A percentile compares a stretch with the other conserved stretches of the same genome.
Conservation (phyloP, 2,113 vertebrate genomes). For the Myodes glareolus region DNA sequence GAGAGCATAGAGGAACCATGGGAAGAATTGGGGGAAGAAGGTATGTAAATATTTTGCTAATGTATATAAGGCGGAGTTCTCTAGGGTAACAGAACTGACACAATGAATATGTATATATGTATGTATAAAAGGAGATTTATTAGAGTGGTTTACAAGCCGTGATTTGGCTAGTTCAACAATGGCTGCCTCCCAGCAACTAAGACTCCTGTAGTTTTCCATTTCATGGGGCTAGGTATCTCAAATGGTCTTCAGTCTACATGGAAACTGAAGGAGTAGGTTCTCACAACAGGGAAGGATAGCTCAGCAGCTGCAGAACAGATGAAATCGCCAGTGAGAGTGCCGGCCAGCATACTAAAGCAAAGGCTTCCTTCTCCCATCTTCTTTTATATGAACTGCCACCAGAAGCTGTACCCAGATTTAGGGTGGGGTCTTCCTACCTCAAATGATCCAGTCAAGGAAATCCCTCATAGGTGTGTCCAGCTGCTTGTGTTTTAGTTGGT, state of each 20-base stretch:
- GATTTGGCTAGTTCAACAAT: background rate
- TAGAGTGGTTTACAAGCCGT: background rate
- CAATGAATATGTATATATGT: background rate
- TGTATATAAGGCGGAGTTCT: background rate
- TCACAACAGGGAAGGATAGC: background rate
- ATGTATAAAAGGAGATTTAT: background rate
- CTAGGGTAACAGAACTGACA: background rate
- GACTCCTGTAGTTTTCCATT: background rate
- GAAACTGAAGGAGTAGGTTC: background rate
- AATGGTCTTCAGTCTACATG: background rate
- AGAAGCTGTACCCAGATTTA: background rate
- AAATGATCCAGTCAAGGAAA: background rate
- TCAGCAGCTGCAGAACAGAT: background rate
- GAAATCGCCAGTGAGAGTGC: background rate
- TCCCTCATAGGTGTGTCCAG: background rate
- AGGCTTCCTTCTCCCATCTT: background rate
- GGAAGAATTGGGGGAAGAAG: background rate
- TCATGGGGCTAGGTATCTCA: background rate
- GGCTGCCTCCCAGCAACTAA: background rate
- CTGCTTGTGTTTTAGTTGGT: background rate
- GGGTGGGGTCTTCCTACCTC: background rate
- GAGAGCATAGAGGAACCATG: background rate
- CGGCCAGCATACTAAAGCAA: background rate
- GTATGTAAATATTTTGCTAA: background rate
- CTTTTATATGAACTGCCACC: background rate